Base-by-base conservation (phyloP, 1,140 invertebrate species). In the Psilanteris sp. region DNA sequence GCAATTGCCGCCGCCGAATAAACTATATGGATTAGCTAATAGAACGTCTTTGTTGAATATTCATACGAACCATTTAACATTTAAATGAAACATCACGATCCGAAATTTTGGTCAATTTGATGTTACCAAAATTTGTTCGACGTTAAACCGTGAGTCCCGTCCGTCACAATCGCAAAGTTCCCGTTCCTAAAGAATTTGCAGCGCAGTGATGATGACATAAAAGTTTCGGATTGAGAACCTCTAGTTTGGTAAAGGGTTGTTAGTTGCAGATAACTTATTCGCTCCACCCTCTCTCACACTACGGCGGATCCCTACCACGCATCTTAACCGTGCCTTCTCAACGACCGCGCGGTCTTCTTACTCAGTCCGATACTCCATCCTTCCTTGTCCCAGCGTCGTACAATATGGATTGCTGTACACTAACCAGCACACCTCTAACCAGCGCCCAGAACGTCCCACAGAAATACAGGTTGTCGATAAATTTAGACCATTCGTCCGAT, bases 261-360 rank as follows among this genome's bases (percentile, higher is more conserved):
- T 85, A 84, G 83, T 86, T 83, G 82, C 67, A 83, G 84, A 87
- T 88, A 88, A 88, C 85, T 88, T 87, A 88, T 88, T 86, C 82
- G 57, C 73, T 76, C 62, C 57, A 62, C 78, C 67, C 71, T 64
- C 43, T 32, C 55, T 50, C 22, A 43, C 48, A 44, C 59, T 26
- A 20, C 27, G 15, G 7, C 8, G 11, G 8, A 54, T 32, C 52
- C 50, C 55, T 18, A 64, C 68, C 66, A 62, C 66, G 41, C 52
- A 46, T 77, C 76, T 77, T 64, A 68, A 68, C 61, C 32, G 64
- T 73, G 36, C 37, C 54, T 77, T 68, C 67, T 44, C 31, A 66
- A 46, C 39, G 59, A 75, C 31, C 44, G 72, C 46, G 44, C 41
- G 68, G 70, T 80, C 77, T 75, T 78, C 75, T 75, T 71, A 52